Percentiles rank a stretch among this genome's conserved stretches.
Conservation (phyloP, 2,797 vertebrate species). For the Anas capensis region DNA sequence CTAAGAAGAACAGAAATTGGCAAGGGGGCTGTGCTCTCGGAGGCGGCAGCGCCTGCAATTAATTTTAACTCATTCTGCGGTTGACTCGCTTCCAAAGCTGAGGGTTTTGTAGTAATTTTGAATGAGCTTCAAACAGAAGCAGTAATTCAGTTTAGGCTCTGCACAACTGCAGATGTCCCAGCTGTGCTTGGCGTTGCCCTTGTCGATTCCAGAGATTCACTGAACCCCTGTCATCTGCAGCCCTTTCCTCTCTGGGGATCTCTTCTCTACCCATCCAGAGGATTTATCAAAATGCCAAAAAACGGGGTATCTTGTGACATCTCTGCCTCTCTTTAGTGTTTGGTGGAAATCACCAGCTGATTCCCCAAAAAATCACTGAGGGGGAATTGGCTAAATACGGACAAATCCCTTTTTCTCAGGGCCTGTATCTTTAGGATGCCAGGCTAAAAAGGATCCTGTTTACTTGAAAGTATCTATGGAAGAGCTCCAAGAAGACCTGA, state of each 20-base stretch:
- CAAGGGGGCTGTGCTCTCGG: neutral
- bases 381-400: neutral
- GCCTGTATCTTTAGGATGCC: neutral
- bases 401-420: neutral
- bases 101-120: conserved; percentile 10
- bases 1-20: neutral
- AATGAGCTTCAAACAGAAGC: conserved; percentile 2
- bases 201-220: neutral
- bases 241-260: neutral
- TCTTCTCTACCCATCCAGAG: neutral
- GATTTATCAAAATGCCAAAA: neutral
- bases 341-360: neutral
- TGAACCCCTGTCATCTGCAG: neutral
- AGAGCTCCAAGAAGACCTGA: neutral
- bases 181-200: neutral
- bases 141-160: neutral
- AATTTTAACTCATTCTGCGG: conserved; percentile 23
- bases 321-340: neutral
- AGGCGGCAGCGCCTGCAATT: neutral
- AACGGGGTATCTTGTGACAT: neutral
- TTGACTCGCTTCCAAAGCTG: conserved; percentile 9
- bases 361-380: neutral
- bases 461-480: neutral
- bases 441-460: neutral
- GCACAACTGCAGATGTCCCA: neutral